Percentiles rank a stretch among this genome's conserved stretches.
phyloP scores from a whole-genome alignment of 2,113 vertebrate species.

The Microcebus lehilahytsara region DNA sequence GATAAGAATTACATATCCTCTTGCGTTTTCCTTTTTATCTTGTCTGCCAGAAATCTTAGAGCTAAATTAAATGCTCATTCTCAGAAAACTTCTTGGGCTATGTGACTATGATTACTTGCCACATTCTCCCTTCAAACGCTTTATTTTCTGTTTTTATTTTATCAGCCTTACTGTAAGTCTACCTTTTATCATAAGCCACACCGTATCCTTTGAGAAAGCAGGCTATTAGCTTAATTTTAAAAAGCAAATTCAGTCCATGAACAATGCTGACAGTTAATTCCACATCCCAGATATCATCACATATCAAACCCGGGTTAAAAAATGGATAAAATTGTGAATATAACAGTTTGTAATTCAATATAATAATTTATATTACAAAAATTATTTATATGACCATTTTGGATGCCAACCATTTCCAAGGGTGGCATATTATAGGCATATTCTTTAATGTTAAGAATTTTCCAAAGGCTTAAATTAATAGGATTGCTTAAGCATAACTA shows the following conservation, averaged over 20 bases:
- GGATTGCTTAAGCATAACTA: slow-evolving; percentile 10
- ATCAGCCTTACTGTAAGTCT: background rate
- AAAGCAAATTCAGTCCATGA: background rate
- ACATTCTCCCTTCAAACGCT: background rate
- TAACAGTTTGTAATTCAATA: background rate
- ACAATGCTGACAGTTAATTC: background rate
- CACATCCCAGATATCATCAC: background rate
- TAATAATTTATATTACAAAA: background rate
- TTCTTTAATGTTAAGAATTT: slow-evolving; percentile 3
- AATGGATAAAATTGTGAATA: background rate
- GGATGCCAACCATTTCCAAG: background rate
- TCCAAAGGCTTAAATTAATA: slow-evolving; percentile 36
- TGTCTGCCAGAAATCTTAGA: background rate
- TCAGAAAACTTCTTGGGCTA: background rate
- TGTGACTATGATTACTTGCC: background rate
- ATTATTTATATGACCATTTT: background rate
- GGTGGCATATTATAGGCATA: background rate
- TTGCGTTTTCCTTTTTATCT: background rate
- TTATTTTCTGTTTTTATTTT: background rate
- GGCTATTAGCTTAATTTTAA: background rate
- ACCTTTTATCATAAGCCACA: background rate
- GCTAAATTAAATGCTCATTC: background rate
- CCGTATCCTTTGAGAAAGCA: background rate
- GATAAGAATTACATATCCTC: background rate
- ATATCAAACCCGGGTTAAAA: background rate